Conservation (phyloP, 2,797 vertebrate genomes). For the Lacerta viridis region DNA sequence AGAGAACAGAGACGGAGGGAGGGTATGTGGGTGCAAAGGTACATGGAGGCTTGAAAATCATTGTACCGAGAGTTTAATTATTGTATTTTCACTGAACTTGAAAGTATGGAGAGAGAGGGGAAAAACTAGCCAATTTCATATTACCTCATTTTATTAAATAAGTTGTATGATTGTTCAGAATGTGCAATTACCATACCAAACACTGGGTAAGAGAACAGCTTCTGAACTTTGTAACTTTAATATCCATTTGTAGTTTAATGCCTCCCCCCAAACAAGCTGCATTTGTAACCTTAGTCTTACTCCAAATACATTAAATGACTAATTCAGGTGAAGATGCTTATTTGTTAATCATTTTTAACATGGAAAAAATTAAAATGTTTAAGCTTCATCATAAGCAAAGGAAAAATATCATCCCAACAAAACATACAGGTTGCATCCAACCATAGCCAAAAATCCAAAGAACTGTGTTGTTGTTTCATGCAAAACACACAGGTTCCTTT, state of each 20-base stretch:
- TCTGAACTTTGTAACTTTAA: slow-evolving; percentile 49
- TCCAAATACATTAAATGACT: not conserved
- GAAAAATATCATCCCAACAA: not conserved
- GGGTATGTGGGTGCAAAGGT: slow-evolving; percentile 33
- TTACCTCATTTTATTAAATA: slow-evolving; percentile 72
- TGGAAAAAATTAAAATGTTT: not conserved
- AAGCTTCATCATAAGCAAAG: not conserved
- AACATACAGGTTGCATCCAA: accelerated
- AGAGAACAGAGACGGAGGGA: slow-evolving; percentile 59
- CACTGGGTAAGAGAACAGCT: slow-evolving; percentile 46
- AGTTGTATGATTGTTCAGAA: slow-evolving; percentile 71
- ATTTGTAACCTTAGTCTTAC: slow-evolving; percentile 19
- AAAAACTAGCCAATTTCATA: slow-evolving; percentile 71
- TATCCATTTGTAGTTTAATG: slow-evolving; percentile 5
- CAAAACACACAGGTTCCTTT: too few relatives aligned
- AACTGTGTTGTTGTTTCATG: not conserved
- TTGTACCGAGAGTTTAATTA: slow-evolving; percentile 78
- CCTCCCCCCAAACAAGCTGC: slow-evolving; percentile 9
- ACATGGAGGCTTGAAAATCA: slow-evolving; percentile 72
- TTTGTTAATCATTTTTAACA: slow-evolving; percentile 4
- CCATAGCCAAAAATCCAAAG: not conserved
- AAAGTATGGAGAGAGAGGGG: slow-evolving; percentile 63
- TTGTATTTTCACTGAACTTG: slow-evolving; percentile 77
- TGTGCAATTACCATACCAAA: slow-evolving; percentile 63
- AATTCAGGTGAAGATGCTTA: slow-evolving; percentile 16